Percentiles rank a stretch among this genome's conserved stretches.
These are phyloP conservation scores for Archips xylosteana DNA, from an alignment of 2,888 invertebrate genomes.

Conservation along the genomic window DNA sequence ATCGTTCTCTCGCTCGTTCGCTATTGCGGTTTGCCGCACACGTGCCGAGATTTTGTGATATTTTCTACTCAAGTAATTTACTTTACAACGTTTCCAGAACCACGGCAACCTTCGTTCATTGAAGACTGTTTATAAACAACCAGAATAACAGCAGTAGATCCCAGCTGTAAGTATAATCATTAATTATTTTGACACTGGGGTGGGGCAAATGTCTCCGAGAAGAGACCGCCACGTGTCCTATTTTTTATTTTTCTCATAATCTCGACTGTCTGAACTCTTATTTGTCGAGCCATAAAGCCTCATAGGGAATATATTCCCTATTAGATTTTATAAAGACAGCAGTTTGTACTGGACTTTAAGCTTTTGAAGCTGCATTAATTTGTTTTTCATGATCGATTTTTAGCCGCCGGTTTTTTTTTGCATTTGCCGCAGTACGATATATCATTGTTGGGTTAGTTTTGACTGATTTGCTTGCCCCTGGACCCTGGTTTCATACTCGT, in stretches of 20 bases:
- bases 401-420: slow-evolving; percentile 53
- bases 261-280: slow-evolving; percentile 48
- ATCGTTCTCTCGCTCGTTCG: slow-evolving; percentile 49
- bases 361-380: slow-evolving; percentile 49
- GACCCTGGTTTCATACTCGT: background rate
- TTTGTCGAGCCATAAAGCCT: slow-evolving; percentile 42
- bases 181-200: slow-evolving; percentile 78
- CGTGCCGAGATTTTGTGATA: slow-evolving; percentile 83
- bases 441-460: slow-evolving; percentile 17
- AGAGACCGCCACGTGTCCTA: slow-evolving; percentile 83
- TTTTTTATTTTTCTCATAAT: slow-evolving; percentile 62
- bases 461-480: slow-evolving; percentile 1
- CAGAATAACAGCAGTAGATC: slow-evolving; percentile 58
- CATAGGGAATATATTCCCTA: slow-evolving; percentile 36
- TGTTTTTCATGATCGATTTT: slow-evolving; percentile 69
- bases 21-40: slow-evolving; percentile 83
- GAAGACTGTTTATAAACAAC: slow-evolving; percentile 64
- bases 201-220: slow-evolving; percentile 80
- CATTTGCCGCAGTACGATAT: slow-evolving; percentile 38
- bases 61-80: slow-evolving; percentile 76
- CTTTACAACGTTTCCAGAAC: slow-evolving; percentile 67
- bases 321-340: slow-evolving; percentile 27
- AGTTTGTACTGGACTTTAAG: slow-evolving; percentile 1
- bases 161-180: slow-evolving; percentile 67
- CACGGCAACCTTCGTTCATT: slow-evolving; percentile 58